A percentile compares a stretch with the other conserved stretches of the same genome.
Evolutionary conservation across 1,140 invertebrate genomes (phyloP).

Genomic region (Trachelipus rathkii): DNA sequence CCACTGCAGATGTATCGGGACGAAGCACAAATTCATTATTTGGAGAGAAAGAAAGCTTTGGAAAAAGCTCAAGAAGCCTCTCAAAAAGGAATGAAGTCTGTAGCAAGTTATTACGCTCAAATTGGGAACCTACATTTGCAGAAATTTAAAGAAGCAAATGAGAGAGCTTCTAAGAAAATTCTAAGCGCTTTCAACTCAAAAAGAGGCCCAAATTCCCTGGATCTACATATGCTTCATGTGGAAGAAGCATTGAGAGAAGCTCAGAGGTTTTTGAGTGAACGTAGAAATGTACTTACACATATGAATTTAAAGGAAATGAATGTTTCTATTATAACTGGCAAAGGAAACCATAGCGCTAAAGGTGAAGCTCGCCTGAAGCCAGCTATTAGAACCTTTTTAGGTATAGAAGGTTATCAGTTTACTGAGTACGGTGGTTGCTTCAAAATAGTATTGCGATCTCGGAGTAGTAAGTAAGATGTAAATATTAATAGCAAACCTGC

Average conservation of each 20-base stretch:
- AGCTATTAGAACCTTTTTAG: background rate
- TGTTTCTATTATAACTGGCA: background rate
- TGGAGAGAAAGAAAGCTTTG: background rate
- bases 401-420: background rate
- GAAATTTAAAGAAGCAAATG: background rate
- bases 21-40: background rate
- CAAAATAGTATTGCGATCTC: background rate
- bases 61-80: background rate
- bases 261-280: background rate
- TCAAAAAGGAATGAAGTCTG: constrained; percentile 3
- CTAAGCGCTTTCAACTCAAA: background rate
- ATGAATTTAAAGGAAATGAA: background rate
- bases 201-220: background rate
- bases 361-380: background rate
- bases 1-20: background rate
- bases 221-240: background rate
- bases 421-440: background rate
- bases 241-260: background rate
- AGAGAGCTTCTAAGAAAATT: constrained; percentile 7
- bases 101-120: background rate
- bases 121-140: background rate
- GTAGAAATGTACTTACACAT: background rate
- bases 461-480: background rate
- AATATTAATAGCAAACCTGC: background rate
- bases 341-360: background rate